Percentiles rank a stretch among this genome's conserved stretches.
Evolutionary conservation across 2,797 vertebrate genomes (phyloP).

Genomic region (Megaceryle alcyon): DNA sequence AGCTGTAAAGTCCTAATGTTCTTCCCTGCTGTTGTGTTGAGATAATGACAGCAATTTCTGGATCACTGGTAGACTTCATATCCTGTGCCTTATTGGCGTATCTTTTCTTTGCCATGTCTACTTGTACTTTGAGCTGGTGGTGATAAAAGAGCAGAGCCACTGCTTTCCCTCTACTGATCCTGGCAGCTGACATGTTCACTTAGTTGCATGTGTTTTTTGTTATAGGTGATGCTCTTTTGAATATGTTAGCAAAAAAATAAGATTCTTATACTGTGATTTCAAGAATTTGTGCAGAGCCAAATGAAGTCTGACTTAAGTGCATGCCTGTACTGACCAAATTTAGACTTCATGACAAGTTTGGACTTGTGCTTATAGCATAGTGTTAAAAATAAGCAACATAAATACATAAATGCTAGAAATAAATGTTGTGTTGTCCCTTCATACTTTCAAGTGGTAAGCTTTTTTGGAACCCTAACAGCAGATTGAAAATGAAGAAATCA

Average conservation of each 20-base stretch:
- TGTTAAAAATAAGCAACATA: constrained; percentile 10
- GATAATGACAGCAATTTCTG: constrained; percentile 1
- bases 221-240: not conserved
- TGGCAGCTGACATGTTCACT: not conserved
- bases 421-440: not conserved
- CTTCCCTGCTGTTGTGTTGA: not conserved
- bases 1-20: not conserved
- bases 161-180: not conserved
- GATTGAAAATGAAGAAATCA: constrained; percentile 15
- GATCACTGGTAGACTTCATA: constrained; percentile 17
- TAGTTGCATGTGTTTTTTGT: not conserved
- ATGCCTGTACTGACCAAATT: not conserved
- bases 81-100: not conserved
- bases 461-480: not conserved
- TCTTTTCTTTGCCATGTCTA: not conserved
- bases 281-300: not conserved
- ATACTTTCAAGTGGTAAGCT: not conserved
- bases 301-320: not conserved
- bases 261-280: not conserved
- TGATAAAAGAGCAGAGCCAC: not conserved
- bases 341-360: not conserved
- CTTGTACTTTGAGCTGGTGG: not conserved
- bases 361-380: not conserved
- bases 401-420: not conserved
- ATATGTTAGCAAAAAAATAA: not conserved